Base-by-base conservation (phyloP, 2,888 invertebrate genomes). In the Allacma fusca region DNA sequence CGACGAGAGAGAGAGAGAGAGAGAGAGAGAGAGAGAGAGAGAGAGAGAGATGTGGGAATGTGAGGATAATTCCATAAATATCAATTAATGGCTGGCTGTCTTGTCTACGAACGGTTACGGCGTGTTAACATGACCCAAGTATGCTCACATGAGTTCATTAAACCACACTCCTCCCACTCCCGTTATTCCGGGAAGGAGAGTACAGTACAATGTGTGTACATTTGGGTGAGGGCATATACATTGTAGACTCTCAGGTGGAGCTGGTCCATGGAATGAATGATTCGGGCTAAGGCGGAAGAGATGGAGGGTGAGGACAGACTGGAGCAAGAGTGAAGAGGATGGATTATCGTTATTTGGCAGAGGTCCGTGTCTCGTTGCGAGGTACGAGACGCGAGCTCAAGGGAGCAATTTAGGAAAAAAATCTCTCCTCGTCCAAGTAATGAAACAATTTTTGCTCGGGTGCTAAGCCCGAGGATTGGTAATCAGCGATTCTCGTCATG, bases 361-460 rank as follows among this genome's bases (percentile, higher is more conserved):
- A 57, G 21, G 57, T 21, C 19, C n/a, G 21, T 21, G 57, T n/a
- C n/a, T n/a, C n/a, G n/a, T n/a, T n/a, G n/a, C n/a, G 13, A 68
- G 29, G 68, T 29, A 68, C 16, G 29, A 34, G 28, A 68, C 24
- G 40, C 29, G 21, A 29, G 23, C 50, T 24, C n/a, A 59, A 57
- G 81, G 80, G 83, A 83, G 80, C 81, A 81, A 83, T 83, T 83
- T 75, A 57, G 23, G 23, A 75, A 70, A 29, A 62, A 76, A 65
- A 64, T 78, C 78, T 78, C 77, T 70, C 65, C 73, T 72, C 68
- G 64, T 70, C 73, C 59, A 64, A 79, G 80, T 83, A 83, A 83
- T 83, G 83, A 83, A 83, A 83, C 81, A 83, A 81, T 79, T 81
- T 83, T 82, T 79, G 78, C 76, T 80, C 67, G 28, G 21, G 28